Base-by-base conservation (phyloP, 30 jellyfish, hydroid and myxozoan species). In the Mastigias papua region DNA sequence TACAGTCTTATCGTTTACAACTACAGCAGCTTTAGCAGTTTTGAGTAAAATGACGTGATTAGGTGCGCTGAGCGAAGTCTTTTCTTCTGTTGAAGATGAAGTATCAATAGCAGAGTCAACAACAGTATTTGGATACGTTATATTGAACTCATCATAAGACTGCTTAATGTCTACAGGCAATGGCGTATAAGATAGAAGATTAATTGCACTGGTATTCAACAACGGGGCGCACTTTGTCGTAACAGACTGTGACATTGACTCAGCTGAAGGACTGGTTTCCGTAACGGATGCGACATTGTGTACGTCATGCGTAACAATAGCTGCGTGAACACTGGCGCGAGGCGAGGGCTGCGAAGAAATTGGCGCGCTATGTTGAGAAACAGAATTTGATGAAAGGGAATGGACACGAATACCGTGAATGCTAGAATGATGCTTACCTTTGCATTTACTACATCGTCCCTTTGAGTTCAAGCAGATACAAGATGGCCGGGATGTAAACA, bases 201-300 rank as follows among this genome's bases (percentile, higher is more conserved):
- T 15, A 42, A 42, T 4, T 15, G 13, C 54, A 42, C 13, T 42
- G 54, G 54, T 49, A 20, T 0, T 32, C 27, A 32, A 69, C 81
- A 31, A 69, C 13, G 81, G 81, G 81, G 81, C 62, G 0, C 81
- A 69, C 28, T 69, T 69, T 69, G 81, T 69, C 62, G 81, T 69
- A 62, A 69, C 35, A 5, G 17, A 27, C 63, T 69, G 61, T 1
- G 81, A 69, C 1, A 27, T 69, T 29, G 78, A 66, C 22, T 26
- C 78, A 23, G 81, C 35, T 10, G 30, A 7, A 32, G 81, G 62
- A 69, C 60, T 22, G 35, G 81, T 28, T 26, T 26, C 81, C 60
- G 81, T 69, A 28, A 26, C 22, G 35, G 81, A 69, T 49, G 81
- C 35, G 35, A 62, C 26, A 49, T 46, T 49, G n/a, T n/a, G n/a